Conservation (phyloP, 2,113 vertebrate species). For the Scatophagus argus region DNA sequence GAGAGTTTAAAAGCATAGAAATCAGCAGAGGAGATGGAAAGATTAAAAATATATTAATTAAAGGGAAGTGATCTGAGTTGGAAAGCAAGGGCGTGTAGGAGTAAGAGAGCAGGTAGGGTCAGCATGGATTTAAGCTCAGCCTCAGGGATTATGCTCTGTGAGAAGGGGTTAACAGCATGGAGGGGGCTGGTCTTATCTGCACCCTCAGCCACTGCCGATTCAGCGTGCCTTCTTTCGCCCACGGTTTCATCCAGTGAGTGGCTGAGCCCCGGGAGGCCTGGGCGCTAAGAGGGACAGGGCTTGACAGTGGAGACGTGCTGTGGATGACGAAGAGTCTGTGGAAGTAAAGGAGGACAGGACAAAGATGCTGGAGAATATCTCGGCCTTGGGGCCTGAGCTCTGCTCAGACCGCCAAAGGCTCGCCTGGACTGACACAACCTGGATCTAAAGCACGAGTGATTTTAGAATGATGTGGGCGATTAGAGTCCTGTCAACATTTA, state of each 20-base stretch:
- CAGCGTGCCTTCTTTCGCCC: conserved; percentile 21
- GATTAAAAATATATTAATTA: neutral
- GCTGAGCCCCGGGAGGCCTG: conserved; percentile 23
- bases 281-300: conserved; percentile 4
- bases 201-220: conserved; percentile 51
- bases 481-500: conserved; percentile 5
- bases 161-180: conserved; percentile 56
- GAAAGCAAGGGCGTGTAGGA: conserved; percentile 7
- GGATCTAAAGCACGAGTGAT: conserved; percentile 23
- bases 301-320: neutral
- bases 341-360: conserved; percentile 12
- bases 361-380: conserved; percentile 26
- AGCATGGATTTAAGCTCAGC: conserved; percentile 70
- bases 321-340: neutral
- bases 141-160: conserved; percentile 71
- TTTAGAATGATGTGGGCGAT: conserved; percentile 14
- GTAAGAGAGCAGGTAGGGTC: conserved; percentile 67
- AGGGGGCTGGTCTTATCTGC: conserved; percentile 45
- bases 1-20: neutral
- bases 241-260: conserved; percentile 41
- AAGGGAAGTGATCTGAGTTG: neutral
- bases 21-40: no score
- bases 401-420: conserved; percentile 22
- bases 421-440: neutral
- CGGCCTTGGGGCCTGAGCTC: conserved; percentile 11